phyloP scores from a whole-genome alignment of 1,140 invertebrate species.

The Acromyrmex charruanus region DNA sequence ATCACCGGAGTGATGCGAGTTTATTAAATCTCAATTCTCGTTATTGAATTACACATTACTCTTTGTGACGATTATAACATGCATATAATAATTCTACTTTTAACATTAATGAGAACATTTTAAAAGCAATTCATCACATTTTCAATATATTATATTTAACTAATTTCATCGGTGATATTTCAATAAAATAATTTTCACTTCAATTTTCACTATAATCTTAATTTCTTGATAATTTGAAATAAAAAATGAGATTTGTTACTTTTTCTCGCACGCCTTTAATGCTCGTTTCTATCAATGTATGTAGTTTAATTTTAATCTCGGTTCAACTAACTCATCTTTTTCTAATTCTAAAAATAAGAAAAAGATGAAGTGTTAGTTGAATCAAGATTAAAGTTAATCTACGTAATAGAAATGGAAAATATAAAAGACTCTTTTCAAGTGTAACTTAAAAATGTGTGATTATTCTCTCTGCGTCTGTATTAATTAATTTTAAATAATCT shows the following conservation, averaged over 20 bases:
- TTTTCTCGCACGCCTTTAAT: background rate
- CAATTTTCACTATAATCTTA: background rate
- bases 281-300: no score
- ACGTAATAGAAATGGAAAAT: no score
- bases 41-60: slow-evolving; percentile 12
- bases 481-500: background rate
- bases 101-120: background rate
- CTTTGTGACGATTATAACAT: background rate
- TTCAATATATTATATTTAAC: background rate
- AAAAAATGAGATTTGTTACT: background rate
- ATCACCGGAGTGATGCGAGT: background rate
- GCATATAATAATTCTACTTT: background rate
- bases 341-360: no score
- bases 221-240: background rate
- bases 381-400: no score
- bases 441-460: background rate
- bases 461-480: background rate
- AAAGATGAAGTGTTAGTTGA: no score
- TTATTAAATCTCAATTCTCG: slow-evolving; percentile 29
- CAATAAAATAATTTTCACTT: background rate
- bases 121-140: background rate
- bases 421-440: background rate
- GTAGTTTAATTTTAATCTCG: no score
- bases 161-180: background rate
- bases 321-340: no score